phyloP scores from a whole-genome alignment of 2,888 invertebrate genomes.

The Erynnis tages region DNA sequence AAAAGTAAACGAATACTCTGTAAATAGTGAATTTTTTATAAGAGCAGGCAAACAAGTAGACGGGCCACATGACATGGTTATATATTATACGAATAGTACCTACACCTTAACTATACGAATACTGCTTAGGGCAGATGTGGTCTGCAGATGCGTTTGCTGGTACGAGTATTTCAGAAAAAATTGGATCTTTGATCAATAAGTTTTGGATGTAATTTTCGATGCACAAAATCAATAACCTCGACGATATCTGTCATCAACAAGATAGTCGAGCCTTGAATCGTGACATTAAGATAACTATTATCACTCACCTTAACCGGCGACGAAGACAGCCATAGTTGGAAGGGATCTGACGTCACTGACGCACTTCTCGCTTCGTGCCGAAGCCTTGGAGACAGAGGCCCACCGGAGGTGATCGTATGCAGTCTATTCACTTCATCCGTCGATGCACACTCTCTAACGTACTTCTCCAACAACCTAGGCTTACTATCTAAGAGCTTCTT shows the following conservation, averaged over 20 bases:
- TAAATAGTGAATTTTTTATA: too few relatives aligned
- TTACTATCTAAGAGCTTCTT: slow-evolving; percentile 74
- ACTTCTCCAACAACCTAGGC: slow-evolving; percentile 86
- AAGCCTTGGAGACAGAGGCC: slow-evolving; percentile 71
- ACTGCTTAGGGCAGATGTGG: too few relatives aligned
- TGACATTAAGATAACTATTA: slow-evolving; percentile 27
- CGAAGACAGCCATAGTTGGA: slow-evolving; percentile 91
- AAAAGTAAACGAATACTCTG: too few relatives aligned
- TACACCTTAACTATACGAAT: too few relatives aligned
- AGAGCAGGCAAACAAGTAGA: too few relatives aligned
- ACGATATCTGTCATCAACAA: background rate
- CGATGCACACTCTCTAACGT: slow-evolving; percentile 89
- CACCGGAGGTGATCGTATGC: slow-evolving; percentile 80
- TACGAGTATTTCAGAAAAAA: too few relatives aligned
- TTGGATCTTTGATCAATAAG: too few relatives aligned
- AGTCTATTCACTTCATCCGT: slow-evolving; percentile 84
- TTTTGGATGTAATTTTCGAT: too few relatives aligned
- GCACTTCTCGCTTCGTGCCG: slow-evolving; percentile 83
- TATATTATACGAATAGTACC: too few relatives aligned
- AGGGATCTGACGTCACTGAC: slow-evolving; percentile 91
- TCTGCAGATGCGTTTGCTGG: too few relatives aligned
- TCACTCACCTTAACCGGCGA: slow-evolving; percentile 86
- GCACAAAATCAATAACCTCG: background rate
- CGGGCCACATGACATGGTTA: too few relatives aligned
- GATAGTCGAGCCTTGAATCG: slow-evolving; percentile 13